Conservation (phyloP, 2,797 vertebrate genomes). For the Mareca strepera region DNA sequence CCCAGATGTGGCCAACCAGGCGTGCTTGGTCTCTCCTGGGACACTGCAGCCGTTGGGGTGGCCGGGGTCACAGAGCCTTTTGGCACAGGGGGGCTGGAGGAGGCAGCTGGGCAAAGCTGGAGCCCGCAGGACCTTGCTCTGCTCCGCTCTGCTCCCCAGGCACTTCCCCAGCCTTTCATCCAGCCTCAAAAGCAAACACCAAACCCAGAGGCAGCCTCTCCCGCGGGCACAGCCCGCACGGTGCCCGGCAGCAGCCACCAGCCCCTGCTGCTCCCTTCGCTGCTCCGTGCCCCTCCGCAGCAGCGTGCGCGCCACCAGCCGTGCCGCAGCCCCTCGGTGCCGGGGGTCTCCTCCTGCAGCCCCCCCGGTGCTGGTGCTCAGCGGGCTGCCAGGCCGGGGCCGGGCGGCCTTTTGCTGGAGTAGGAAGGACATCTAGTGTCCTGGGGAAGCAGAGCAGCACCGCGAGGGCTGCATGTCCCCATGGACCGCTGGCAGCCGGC, state of each 20-base stretch:
- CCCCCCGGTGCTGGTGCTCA: background rate
- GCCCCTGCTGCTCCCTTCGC: fast-evolving
- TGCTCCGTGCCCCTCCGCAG: background rate
- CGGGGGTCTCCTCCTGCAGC: background rate
- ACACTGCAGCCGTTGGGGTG: background rate
- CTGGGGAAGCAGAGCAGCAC: background rate
- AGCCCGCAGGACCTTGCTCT: background rate
- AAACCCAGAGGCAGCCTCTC: background rate
- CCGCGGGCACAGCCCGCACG: background rate
- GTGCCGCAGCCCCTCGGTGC: background rate
- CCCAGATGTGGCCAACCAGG: background rate
- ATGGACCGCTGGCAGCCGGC: background rate
- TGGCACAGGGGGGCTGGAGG: fast-evolving
- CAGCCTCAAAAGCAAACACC: background rate
- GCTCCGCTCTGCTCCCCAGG: background rate
- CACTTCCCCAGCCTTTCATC: background rate
- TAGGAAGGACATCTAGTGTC: constrained; percentile 48
- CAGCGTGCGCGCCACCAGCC: background rate
- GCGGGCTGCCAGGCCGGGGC: background rate
- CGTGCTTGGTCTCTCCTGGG: background rate
- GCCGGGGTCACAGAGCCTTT: background rate
- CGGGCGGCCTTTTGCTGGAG: background rate
- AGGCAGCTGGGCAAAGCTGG: fast-evolving
- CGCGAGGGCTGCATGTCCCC: background rate
- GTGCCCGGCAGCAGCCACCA: background rate